Conservation (phyloP, 2,113 vertebrate genomes). For the Alces alces region DNA sequence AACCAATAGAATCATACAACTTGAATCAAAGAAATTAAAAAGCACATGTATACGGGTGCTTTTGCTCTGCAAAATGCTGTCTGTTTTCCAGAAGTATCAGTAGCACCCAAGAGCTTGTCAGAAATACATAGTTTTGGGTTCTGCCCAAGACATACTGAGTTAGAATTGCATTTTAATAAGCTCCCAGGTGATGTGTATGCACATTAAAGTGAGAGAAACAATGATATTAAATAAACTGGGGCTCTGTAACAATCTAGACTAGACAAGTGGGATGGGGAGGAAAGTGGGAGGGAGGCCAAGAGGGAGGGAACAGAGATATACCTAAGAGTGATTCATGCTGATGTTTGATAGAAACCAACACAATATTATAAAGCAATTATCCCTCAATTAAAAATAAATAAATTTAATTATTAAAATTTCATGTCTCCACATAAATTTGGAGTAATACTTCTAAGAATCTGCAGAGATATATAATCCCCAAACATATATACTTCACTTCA, state of each 20-base stretch:
- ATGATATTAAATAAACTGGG: background rate
- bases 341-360: background rate
- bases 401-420: background rate
- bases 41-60: background rate
- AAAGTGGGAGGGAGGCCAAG: background rate
- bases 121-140: background rate
- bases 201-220: slow-evolving; percentile 9
- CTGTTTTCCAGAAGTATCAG: background rate
- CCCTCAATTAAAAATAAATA: background rate
- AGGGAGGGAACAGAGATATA: background rate
- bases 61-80: background rate
- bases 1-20: background rate
- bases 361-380: background rate
- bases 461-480: background rate
- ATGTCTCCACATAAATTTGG: background rate
- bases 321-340: background rate
- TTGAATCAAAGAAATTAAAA: background rate
- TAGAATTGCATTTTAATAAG: background rate
- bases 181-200: background rate
- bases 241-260: background rate
- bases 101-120: background rate
- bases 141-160: background rate
- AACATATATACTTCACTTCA: background rate
- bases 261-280: background rate
- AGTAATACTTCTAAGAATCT: background rate